A percentile compares a stretch with the other conserved stretches of the same genome.
phyloP scores from a whole-genome alignment of 2,113 vertebrate species.

The Phoenicopterus ruber region DNA sequence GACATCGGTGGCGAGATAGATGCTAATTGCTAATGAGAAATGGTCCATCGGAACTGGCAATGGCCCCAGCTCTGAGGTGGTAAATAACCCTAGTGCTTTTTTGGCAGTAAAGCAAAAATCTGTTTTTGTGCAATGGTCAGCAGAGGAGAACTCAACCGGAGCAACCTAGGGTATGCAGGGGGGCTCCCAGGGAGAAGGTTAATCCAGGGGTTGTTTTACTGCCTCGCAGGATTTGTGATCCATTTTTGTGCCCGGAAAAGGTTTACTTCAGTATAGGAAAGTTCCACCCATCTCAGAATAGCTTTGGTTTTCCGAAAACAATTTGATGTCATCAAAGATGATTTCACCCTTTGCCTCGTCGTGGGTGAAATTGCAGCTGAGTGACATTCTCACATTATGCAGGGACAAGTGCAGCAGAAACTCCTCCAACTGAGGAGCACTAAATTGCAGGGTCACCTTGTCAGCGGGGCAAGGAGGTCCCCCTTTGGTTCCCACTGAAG shows the following conservation, averaged over 20 bases:
- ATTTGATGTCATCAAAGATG: background rate
- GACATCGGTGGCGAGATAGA: background rate
- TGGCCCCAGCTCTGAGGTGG: background rate
- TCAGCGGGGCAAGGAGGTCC: background rate
- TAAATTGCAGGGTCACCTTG: background rate
- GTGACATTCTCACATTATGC: background rate
- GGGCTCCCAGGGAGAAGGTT: background rate
- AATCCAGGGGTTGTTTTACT: background rate
- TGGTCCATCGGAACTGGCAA: background rate
- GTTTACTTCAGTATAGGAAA: background rate
- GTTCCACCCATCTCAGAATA: background rate
- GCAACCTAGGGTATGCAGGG: background rate
- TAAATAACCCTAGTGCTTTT: constrained; percentile 3
- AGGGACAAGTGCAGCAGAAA: background rate
- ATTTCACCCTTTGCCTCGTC: background rate
- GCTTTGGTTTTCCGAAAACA: background rate
- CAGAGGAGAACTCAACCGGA: background rate
- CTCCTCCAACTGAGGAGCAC: background rate
- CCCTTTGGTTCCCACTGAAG: background rate
- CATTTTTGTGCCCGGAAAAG: background rate
- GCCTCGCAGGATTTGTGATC: background rate
- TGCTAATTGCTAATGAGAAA: constrained; percentile 15
- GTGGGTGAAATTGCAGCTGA: background rate
- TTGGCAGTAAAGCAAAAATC: constrained; percentile 13
- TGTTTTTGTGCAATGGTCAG: constrained; percentile 14